A percentile compares a stretch with the other conserved stretches of the same genome.
These are phyloP conservation scores for Luehdorfia chinensis DNA, from an alignment of 1,140 invertebrate genomes.

Conservation along the genomic window DNA sequence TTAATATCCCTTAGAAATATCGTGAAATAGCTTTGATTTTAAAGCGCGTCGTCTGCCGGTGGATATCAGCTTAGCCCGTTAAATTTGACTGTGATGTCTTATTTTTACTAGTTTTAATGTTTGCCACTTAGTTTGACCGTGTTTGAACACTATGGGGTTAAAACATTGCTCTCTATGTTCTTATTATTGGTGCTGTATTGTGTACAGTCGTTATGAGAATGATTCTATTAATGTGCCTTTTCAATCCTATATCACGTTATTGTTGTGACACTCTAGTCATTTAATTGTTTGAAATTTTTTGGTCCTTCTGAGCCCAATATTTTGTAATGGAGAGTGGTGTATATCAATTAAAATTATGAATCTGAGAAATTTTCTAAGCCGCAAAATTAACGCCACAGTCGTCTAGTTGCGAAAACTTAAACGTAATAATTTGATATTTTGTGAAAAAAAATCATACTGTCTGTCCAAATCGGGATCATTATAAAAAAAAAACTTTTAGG, in stretches of 20 bases:
- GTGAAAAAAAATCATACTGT: too few species aligned
- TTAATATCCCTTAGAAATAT: too few species aligned
- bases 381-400: too few species aligned
- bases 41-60: conserved; percentile 23
- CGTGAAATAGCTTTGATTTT: too few species aligned
- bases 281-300: neutral
- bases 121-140: conserved; percentile 17
- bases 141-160: neutral
- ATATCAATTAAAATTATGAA: too few species aligned
- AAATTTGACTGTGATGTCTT: conserved; percentile 35
- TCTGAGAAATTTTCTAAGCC: too few species aligned
- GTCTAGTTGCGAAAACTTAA: too few species aligned
- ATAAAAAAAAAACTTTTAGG: too few species aligned
- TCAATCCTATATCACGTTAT: neutral
- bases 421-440: too few species aligned
- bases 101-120: conserved; percentile 17
- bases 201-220: conserved; percentile 1
- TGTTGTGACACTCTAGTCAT: neutral
- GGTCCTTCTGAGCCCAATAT: neutral
- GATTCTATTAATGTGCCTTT: conserved; percentile 13
- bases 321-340: too few species aligned
- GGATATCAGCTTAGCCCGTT: conserved; percentile 25
- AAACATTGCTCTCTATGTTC: conserved; percentile 6
- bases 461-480: too few species aligned
- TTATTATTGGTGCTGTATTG: neutral